A percentile compares a stretch with the other conserved stretches of the same genome.
phyloP scores from a whole-genome alignment of 2,888 invertebrate genomes.

The Platynereis dumerilii region DNA sequence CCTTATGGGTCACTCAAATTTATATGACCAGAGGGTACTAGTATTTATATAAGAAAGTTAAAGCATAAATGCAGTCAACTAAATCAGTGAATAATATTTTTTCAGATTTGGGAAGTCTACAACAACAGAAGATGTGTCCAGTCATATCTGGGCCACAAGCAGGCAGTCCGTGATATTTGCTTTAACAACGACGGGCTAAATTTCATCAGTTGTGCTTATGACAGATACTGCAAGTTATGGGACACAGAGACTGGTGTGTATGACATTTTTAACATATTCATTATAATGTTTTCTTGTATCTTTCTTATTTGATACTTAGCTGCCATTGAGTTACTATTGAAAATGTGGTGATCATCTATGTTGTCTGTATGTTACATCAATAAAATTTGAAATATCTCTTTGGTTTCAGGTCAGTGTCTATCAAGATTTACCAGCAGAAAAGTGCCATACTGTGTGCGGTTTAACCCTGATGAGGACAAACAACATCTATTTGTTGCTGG shows the following conservation, averaged over 20 bases:
- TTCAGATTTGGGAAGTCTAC: conserved; percentile 95
- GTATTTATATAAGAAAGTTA: no score
- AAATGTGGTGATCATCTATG: no score
- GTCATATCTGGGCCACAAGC: conserved; percentile 94
- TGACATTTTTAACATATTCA: conserved; percentile 1
- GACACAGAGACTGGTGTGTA: conserved; percentile 96
- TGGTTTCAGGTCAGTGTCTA: conserved; percentile 64
- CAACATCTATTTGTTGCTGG: conserved; percentile 98
- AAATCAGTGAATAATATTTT: no score
- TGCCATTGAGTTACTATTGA: no score
- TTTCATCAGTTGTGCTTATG: conserved; percentile 94
- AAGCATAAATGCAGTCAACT: no score
- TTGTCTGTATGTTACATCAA: no score
- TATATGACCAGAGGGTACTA: no score
- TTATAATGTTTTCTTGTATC: neutral
- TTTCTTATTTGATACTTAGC: no score
- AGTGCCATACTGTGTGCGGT: conserved; percentile 97
- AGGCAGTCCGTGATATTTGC: conserved; percentile 93
- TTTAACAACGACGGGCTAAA: conserved; percentile 93
- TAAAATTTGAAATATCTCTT: neutral
- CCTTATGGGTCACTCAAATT: neutral
- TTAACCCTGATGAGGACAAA: conserved; percentile 95
- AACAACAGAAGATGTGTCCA: conserved; percentile 89
- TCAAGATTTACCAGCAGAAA: conserved; percentile 86
- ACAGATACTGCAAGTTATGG: conserved; percentile 97